These are phyloP conservation scores for Epinotia bilunana DNA, from an alignment of 2,888 invertebrate species.

Conservation along the genomic window DNA sequence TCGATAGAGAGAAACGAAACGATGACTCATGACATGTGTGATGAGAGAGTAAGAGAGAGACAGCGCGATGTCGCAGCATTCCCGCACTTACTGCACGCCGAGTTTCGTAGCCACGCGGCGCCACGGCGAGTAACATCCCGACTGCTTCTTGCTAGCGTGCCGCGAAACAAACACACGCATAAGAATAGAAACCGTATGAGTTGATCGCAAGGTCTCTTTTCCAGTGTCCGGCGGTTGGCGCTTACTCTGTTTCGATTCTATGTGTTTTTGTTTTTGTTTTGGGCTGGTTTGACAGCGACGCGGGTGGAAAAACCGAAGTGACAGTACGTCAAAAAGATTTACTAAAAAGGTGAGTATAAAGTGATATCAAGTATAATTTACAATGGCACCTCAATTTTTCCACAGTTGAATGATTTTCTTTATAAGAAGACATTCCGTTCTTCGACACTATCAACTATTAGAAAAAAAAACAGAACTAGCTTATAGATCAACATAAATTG, in stretches of 20 bases:
- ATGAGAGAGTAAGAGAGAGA: conserved; percentile 72
- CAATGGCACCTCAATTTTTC: conserved; percentile 53
- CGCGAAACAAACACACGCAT: conserved; percentile 72
- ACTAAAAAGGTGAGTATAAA: background rate
- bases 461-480: conserved; percentile 58
- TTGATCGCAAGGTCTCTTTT: conserved; percentile 27
- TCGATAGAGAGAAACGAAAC: conserved; percentile 56
- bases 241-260: conserved; percentile 27
- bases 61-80: conserved; percentile 66
- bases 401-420: conserved; percentile 54
- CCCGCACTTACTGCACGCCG: conserved; percentile 95
- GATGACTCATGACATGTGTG: conserved; percentile 64
- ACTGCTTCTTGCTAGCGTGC: conserved; percentile 86
- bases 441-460: conserved; percentile 55
- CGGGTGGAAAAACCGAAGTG: conserved; percentile 60
- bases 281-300: conserved; percentile 47
- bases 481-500: conserved; percentile 55
- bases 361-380: background rate
- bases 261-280: conserved; percentile 28
- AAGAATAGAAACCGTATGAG: conserved; percentile 66
- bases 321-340: conserved; percentile 11
- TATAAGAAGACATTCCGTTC: conserved; percentile 62
- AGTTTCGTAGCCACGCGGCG: conserved; percentile 96
- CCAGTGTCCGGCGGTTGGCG: conserved; percentile 20
- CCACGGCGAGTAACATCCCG: conserved; percentile 95